phyloP scores from a whole-genome alignment of 2,888 invertebrate species.

The Eucriotettix oculatus region DNA sequence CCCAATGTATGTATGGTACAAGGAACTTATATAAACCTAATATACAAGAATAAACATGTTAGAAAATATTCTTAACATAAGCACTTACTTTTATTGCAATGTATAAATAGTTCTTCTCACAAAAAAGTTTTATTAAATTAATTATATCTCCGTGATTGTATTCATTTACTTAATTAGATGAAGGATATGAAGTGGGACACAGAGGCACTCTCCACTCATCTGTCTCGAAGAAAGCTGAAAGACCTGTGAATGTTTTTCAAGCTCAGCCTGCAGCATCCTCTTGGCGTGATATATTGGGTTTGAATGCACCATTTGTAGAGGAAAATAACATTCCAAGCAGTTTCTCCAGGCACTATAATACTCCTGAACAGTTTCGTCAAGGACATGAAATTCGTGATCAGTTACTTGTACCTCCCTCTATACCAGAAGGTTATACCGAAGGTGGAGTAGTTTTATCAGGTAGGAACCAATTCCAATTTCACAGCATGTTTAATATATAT shows the following conservation, averaged over 20 bases:
- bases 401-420: not conserved
- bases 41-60: too few relatives aligned
- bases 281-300: not conserved
- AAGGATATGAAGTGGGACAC: too few relatives aligned
- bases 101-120: too few relatives aligned
- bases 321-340: not conserved
- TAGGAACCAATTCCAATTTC: not conserved
- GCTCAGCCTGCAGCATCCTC: not conserved
- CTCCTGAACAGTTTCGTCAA: slow-evolving; percentile 28
- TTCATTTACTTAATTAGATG: too few relatives aligned
- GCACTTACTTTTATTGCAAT: too few relatives aligned
- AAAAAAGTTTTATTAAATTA: too few relatives aligned
- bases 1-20: too few relatives aligned
- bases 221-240: not conserved
- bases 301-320: not conserved
- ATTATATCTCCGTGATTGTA: too few relatives aligned
- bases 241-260: not conserved
- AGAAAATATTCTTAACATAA: too few relatives aligned
- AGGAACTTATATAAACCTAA: too few relatives aligned
- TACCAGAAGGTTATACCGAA: not conserved
- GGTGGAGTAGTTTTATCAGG: not conserved
- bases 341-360: slow-evolving; percentile 24
- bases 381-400: slow-evolving; percentile 26
- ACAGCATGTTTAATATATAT: too few relatives aligned
- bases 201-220: not conserved